Conservation (phyloP, 2,113 vertebrate genomes). For the Galemys pyrenaicus region DNA sequence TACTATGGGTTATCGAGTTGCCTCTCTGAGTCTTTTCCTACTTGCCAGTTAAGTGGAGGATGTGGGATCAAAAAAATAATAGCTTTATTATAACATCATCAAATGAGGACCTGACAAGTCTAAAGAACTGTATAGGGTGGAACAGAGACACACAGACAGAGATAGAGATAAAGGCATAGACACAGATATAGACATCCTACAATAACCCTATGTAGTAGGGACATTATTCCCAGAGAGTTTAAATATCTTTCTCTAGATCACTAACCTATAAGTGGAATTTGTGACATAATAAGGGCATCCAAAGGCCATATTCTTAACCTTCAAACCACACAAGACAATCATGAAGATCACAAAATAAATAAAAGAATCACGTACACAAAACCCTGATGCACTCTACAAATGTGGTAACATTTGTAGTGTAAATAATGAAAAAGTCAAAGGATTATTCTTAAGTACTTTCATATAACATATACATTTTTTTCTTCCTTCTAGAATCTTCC, state of each 20-base stretch:
- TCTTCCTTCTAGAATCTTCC: not conserved
- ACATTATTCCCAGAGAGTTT: not conserved
- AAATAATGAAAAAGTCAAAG: slow-evolving; percentile 44
- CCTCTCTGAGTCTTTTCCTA: not conserved
- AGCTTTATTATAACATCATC: not conserved
- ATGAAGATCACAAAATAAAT: not conserved
- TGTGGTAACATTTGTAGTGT: not conserved
- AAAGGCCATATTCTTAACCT: not conserved
- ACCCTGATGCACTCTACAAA: not conserved
- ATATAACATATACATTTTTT: not conserved
- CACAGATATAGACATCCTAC: not conserved
- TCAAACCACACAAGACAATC: not conserved
- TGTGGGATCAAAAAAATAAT: not conserved
- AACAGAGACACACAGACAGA: not conserved
- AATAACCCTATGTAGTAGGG: not conserved
- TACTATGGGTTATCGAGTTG: not conserved
- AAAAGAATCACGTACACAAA: not conserved
- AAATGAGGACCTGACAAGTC: not conserved
- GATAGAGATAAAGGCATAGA: not conserved
- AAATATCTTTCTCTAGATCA: not conserved
- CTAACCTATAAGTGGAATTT: not conserved
- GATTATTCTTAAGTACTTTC: not conserved
- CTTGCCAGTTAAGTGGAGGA: not conserved
- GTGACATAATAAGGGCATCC: not conserved
- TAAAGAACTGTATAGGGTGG: not conserved